phyloP scores from a whole-genome alignment of 1,140 invertebrate species.

The Drosophila quadrilineata region DNA sequence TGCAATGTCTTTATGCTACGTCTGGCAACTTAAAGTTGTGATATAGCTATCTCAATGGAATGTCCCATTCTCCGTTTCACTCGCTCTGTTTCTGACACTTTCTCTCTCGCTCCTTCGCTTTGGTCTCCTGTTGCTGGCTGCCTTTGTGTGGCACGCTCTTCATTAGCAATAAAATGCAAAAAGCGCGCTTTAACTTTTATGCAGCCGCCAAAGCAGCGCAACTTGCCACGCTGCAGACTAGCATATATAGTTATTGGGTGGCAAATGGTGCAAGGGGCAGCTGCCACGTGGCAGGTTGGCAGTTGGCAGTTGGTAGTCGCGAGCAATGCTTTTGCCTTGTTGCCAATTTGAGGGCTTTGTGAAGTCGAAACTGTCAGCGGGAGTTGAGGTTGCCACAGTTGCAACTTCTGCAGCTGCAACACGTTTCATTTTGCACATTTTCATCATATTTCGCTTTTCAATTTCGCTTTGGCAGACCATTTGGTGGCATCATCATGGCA shows the following conservation, averaged over 20 bases:
- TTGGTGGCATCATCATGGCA: conserved; percentile 23
- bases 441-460: conserved; percentile 71
- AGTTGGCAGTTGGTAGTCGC: not conserved
- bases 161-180: conserved; percentile 61
- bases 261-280: conserved; percentile 1
- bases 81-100: not conserved
- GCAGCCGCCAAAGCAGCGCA: too few species aligned
- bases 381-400: conserved; percentile 30
- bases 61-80: not conserved
- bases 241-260: not conserved
- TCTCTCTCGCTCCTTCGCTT: not conserved
- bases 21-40: conserved; percentile 18
- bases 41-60: conserved; percentile 35
- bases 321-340: not conserved
- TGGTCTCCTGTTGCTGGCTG: not conserved
- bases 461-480: conserved; percentile 64
- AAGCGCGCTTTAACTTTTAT: conserved; percentile 41
- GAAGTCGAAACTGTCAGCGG: conserved; percentile 47
- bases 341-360: conserved; percentile 64
- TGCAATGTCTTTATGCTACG: conserved; percentile 8
- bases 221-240: too few species aligned
- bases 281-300: not conserved
- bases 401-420: conserved; percentile 22
- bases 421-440: conserved; percentile 71
- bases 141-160: conserved; percentile 40